phyloP scores from a whole-genome alignment of 2,888 invertebrate genomes.

The Drosophila antonietae region DNA sequence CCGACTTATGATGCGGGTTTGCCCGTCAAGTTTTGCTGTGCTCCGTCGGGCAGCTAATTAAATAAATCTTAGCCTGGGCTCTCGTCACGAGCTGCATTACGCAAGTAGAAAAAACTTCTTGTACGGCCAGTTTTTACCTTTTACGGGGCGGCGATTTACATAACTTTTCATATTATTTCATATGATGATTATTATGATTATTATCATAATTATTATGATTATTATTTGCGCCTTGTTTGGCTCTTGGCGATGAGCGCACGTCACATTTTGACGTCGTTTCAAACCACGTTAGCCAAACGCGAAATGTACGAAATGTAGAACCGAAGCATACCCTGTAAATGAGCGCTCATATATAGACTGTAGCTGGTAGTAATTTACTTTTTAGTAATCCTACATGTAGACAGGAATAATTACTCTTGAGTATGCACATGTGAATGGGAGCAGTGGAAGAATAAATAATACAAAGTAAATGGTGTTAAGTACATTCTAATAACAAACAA shows the following conservation, averaged over 20 bases:
- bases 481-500: no score
- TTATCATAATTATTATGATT: slow-evolving; percentile 38
- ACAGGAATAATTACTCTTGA: background rate
- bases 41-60: slow-evolving; percentile 48
- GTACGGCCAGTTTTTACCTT: slow-evolving; percentile 55
- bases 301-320: background rate
- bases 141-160: slow-evolving; percentile 63
- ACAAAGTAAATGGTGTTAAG: no score
- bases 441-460: no score
- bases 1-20: slow-evolving; percentile 31
- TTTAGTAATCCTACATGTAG: background rate
- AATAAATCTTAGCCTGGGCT: slow-evolving; percentile 37
- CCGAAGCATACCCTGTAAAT: background rate
- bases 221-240: slow-evolving; percentile 60
- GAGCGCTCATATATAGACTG: no score
- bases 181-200: slow-evolving; percentile 61
- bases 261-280: slow-evolving; percentile 39
- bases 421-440: background rate
- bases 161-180: slow-evolving; percentile 70
- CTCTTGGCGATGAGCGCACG: slow-evolving; percentile 42
- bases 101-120: slow-evolving; percentile 46
- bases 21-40: slow-evolving; percentile 24
- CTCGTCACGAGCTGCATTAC: slow-evolving; percentile 34
- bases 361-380: background rate
- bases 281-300: slow-evolving; percentile 28